Evolutionary conservation across 1,140 invertebrate species (phyloP).

Genomic region (Apis laboriosa): DNA sequence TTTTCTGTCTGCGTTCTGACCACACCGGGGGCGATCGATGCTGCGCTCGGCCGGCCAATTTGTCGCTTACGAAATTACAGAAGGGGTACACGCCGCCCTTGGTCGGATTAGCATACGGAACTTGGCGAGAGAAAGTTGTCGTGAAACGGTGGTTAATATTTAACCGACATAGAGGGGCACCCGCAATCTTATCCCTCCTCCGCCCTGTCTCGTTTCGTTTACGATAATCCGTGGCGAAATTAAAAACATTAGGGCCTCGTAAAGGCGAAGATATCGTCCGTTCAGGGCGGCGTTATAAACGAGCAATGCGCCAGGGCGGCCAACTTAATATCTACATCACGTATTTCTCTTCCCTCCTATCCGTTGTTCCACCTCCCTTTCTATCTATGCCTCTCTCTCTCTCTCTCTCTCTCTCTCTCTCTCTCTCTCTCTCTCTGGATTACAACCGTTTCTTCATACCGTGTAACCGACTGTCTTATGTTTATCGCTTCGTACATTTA

Average conservation of each 20-base stretch:
- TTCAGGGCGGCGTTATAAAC: constrained; percentile 51
- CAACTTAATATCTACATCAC: constrained; percentile 61
- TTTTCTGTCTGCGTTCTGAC: constrained; percentile 28
- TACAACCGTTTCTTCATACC: constrained; percentile 37
- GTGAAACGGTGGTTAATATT: constrained; percentile 65
- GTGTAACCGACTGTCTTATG: constrained; percentile 55
- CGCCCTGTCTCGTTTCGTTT: constrained; percentile 57
- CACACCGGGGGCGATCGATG: constrained; percentile 33
- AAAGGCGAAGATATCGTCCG: constrained; percentile 73
- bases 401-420: background rate
- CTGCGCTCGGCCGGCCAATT: constrained; percentile 47
- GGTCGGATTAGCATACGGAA: constrained; percentile 12
- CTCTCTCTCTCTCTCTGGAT: background rate
- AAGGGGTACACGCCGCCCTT: constrained; percentile 12
- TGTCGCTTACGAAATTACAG: constrained; percentile 56
- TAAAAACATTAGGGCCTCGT: constrained; percentile 74
- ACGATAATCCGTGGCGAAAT: constrained; percentile 73
- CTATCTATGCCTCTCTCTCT: too few relatives aligned
- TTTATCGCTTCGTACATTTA: constrained; percentile 37
- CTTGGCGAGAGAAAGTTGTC: constrained; percentile 25
- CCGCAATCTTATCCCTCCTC: background rate
- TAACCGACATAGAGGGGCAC: constrained; percentile 28
- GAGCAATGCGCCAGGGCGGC: constrained; percentile 27
- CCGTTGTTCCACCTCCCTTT: constrained; percentile 28
- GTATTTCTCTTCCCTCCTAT: constrained; percentile 51